Evolutionary conservation across 2,888 invertebrate genomes (phyloP).

Genomic region (Beris chalybata): DNA sequence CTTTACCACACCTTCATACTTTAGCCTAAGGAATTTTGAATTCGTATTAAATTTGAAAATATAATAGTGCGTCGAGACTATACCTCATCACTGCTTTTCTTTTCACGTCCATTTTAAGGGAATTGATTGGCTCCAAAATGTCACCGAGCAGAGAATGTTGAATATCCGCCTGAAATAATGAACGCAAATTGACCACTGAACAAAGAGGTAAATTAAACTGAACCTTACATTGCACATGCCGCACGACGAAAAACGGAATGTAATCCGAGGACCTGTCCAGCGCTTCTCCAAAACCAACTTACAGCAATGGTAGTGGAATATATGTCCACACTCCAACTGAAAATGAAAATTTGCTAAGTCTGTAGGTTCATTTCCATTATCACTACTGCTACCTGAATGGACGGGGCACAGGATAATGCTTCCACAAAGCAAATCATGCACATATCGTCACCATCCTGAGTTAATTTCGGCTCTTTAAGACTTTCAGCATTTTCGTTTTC

Average conservation of each 20-base stretch:
- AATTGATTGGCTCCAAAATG: conserved; percentile 76
- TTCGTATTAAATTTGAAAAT: not conserved
- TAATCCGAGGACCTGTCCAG: conserved; percentile 95
- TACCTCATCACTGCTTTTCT: conserved; percentile 90
- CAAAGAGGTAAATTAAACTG: not conserved
- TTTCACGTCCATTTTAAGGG: conserved; percentile 84
- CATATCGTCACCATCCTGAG: conserved; percentile 98
- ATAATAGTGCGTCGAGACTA: not conserved
- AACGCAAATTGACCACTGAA: not conserved
- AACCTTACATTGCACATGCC: conserved; percentile 88
- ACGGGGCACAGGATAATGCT: conserved; percentile 92
- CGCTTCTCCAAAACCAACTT: conserved; percentile 79
- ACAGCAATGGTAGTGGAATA: conserved; percentile 93
- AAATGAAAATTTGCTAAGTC: conserved; percentile 38
- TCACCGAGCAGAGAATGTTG: conserved; percentile 79
- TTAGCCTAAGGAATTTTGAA: conserved; percentile 58
- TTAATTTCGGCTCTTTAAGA: conserved; percentile 60
- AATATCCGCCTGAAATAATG: conserved; percentile 64
- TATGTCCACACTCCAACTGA: conserved; percentile 89
- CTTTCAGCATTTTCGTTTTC: conserved; percentile 52
- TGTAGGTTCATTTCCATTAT: not conserved
- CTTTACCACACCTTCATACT: conserved; percentile 90
- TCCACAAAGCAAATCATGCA: conserved; percentile 99
- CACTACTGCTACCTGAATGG: conserved; percentile 69
- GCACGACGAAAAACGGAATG: conserved; percentile 93